These are phyloP conservation scores for Formica selysi DNA, from an alignment of 1,140 invertebrate genomes.

Conservation along the genomic window DNA sequence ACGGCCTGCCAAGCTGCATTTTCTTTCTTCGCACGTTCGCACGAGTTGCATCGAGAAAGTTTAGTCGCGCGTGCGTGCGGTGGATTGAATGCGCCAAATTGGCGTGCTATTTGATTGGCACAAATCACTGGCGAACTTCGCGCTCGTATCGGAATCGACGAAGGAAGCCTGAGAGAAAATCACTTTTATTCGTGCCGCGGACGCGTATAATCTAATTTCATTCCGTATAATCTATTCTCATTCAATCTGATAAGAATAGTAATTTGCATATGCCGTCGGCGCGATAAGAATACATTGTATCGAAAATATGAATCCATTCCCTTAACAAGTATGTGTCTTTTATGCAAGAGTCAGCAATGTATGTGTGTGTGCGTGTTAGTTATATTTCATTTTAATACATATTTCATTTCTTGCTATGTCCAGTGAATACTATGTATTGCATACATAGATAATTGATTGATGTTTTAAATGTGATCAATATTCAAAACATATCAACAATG, in stretches of 20 bases:
- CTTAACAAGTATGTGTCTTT: conserved; percentile 15
- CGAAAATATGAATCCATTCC: conserved; percentile 25
- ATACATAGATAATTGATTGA: not conserved
- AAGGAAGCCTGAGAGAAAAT: conserved; percentile 60
- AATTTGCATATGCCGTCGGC: conserved; percentile 50
- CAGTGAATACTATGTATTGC: not conserved
- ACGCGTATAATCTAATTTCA: conserved; percentile 53
- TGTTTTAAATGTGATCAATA: not conserved
- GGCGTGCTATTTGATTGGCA: conserved; percentile 64
- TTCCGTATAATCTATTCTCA: conserved; percentile 59
- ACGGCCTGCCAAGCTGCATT: conserved; percentile 53
- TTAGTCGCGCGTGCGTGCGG: conserved; percentile 50
- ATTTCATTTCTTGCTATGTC: too few relatives aligned
- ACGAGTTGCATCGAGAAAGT: conserved; percentile 53
- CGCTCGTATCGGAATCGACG: conserved; percentile 61
- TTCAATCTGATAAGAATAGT: conserved; percentile 53
- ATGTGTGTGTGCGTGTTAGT: too few relatives aligned
- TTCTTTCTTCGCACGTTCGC: conserved; percentile 55
- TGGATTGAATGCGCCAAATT: conserved; percentile 63
- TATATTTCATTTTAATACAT: not conserved
- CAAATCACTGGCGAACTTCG: conserved; percentile 62
- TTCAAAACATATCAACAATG: not conserved
- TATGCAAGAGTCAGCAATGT: too few relatives aligned
- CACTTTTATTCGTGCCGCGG: conserved; percentile 58
- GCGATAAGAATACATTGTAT: conserved; percentile 5